Conservation (phyloP, 2,888 invertebrate genomes). For the Liodrosophila aerea region DNA sequence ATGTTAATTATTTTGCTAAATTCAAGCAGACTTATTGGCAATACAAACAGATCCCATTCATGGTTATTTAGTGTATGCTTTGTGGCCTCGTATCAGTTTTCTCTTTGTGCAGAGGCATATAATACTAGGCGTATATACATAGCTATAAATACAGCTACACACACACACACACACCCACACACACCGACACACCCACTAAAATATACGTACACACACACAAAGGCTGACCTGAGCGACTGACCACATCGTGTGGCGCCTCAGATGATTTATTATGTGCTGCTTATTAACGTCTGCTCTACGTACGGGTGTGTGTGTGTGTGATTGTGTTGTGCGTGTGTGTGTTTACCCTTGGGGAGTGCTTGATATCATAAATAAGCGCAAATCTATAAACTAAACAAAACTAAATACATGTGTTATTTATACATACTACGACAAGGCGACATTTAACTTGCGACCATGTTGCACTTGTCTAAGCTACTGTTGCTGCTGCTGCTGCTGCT, state of each 20-base stretch:
- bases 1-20: no score
- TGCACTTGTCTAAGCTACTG: constrained; percentile 15
- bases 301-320: background rate
- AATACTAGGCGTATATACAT: constrained; percentile 11
- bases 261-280: constrained; percentile 76
- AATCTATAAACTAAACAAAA: constrained; percentile 78
- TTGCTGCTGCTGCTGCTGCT: constrained; percentile 10
- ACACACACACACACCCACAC: constrained; percentile 14
- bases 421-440: constrained; percentile 24
- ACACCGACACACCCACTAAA: constrained; percentile 9
- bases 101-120: background rate
- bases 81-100: no score
- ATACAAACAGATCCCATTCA: no score
- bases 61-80: no score
- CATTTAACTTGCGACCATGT: constrained; percentile 41
- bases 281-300: constrained; percentile 66
- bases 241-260: constrained; percentile 33
- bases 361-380: constrained; percentile 73
- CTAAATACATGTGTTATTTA: constrained; percentile 66
- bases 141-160: constrained; percentile 28
- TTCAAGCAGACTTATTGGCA: no score
- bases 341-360: constrained; percentile 29
- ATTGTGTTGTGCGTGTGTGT: background rate
- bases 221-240: constrained; percentile 40
- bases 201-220: constrained; percentile 10